These are phyloP conservation scores for Varanus salvator DNA, from an alignment of 2,113 vertebrate species.

Conservation along the genomic window DNA sequence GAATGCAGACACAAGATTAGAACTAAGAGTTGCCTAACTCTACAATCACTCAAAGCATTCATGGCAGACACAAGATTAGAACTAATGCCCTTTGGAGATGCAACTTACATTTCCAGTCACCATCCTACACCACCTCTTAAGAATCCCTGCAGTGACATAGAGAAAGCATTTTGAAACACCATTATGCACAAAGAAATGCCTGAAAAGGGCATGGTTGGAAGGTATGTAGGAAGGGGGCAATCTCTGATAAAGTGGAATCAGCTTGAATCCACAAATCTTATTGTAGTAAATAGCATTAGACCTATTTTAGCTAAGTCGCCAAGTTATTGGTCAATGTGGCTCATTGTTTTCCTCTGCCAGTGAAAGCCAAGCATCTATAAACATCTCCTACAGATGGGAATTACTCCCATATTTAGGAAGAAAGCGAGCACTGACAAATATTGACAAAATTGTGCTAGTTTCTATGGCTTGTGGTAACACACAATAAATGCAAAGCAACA, in stretches of 20 bases:
- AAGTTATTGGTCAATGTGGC: slow-evolving; percentile 16
- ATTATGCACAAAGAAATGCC: slow-evolving; percentile 18
- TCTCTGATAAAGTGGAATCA: slow-evolving; percentile 28
- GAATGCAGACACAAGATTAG: too few relatives aligned
- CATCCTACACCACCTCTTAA: neutral
- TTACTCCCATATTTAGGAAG: slow-evolving; percentile 37
- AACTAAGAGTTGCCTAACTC: neutral
- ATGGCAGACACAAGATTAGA: neutral
- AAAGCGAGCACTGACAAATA: slow-evolving; percentile 40
- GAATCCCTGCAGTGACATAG: slow-evolving; percentile 35
- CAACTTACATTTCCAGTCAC: neutral
- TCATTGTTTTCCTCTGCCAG: neutral
- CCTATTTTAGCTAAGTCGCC: slow-evolving; percentile 21
- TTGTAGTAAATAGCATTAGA: slow-evolving; percentile 16
- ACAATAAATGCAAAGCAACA: slow-evolving; percentile 16
- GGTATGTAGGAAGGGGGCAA: slow-evolving; percentile 12
- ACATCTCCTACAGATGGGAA: slow-evolving; percentile 30
- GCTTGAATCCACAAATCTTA: neutral
- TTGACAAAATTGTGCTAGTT: slow-evolving; percentile 51
- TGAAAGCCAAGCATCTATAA: slow-evolving; percentile 28
- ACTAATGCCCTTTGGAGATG: neutral
- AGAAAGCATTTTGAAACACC: slow-evolving; percentile 31
- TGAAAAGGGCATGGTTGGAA: neutral
- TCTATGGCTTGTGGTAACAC: slow-evolving; percentile 28
- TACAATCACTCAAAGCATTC: neutral